Conservation (phyloP, 2,888 invertebrate genomes). For the Drosophila prostipennis region DNA sequence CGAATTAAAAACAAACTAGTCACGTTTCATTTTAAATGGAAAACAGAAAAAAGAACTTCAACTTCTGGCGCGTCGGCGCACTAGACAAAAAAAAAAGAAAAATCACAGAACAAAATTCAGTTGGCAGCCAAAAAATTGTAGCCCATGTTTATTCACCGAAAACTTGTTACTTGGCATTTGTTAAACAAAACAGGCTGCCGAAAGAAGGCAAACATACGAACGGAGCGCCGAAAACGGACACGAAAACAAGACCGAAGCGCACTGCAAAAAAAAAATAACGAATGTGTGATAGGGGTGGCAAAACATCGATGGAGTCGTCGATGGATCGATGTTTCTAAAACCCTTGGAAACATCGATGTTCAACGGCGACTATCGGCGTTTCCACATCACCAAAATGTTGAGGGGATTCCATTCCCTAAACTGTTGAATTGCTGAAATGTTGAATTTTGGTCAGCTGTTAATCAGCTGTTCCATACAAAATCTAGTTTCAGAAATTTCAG, state of each 20-base stretch:
- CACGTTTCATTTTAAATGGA: constrained; percentile 57
- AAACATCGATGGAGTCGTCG: no score
- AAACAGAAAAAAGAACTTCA: constrained; percentile 9
- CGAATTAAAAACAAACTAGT: constrained; percentile 72
- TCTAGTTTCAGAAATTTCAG: no score
- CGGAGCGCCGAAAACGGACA: neutral
- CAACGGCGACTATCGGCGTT: no score
- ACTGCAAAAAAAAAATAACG: constrained; percentile 1
- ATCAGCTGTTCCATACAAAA: no score
- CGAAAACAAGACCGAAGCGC: constrained; percentile 2
- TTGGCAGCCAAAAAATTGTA: neutral
- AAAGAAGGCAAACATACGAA: neutral
- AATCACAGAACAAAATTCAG: neutral
- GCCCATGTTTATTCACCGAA: neutral
- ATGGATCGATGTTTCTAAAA: no score
- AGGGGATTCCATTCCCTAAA: no score
- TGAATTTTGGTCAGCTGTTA: no score
- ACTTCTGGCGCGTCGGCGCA: constrained; percentile 20
- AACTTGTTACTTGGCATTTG: constrained; percentile 3
- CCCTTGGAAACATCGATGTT: no score
- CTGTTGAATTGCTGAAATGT: no score
- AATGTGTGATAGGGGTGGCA: neutral
- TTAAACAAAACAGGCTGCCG: neutral
- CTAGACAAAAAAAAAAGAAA: neutral
- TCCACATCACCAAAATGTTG: no score